Evolutionary conservation across 2,113 vertebrate genomes (phyloP).

Genomic region (Lonchura striata): DNA sequence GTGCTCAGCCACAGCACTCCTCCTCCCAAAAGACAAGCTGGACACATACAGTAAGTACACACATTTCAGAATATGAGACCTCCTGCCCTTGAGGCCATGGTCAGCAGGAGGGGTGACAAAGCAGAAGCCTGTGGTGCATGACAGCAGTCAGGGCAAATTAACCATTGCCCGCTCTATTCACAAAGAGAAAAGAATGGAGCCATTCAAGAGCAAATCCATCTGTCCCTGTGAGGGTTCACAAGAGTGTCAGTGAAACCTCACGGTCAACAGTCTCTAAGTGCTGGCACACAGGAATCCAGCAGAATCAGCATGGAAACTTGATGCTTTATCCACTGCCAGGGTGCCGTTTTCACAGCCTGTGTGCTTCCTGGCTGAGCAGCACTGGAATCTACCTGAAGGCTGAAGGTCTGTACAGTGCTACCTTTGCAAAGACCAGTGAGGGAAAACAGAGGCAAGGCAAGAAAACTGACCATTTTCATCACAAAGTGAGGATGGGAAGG

Average conservation of each 20-base stretch:
- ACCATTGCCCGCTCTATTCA: slow-evolving; percentile 5
- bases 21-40: background rate
- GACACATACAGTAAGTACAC: slow-evolving; percentile 17
- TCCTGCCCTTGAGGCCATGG: slow-evolving; percentile 11
- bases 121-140: slow-evolving; percentile 20
- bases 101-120: slow-evolving; percentile 42
- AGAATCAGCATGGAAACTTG: background rate
- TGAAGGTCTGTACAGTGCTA: background rate
- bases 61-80: background rate
- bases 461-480: background rate
- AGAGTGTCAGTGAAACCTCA: slow-evolving; percentile 51
- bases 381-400: background rate
- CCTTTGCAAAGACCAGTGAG: background rate
- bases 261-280: slow-evolving; percentile 3
- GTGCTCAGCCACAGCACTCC: rapidly evolving
- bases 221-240: slow-evolving; percentile 38
- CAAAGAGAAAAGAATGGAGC: slow-evolving; percentile 40
- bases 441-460: background rate
- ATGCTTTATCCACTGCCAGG: background rate
- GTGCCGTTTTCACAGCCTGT: background rate
- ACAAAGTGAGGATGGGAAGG: background rate
- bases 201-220: slow-evolving; percentile 56
- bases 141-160: slow-evolving; percentile 49
- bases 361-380: background rate
- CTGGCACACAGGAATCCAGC: slow-evolving; percentile 15